A percentile compares a stretch with the other conserved stretches of the same genome.
Evolutionary conservation across 2,797 vertebrate species (phyloP).

Genomic region (Mormyrops attenuatus): DNA sequence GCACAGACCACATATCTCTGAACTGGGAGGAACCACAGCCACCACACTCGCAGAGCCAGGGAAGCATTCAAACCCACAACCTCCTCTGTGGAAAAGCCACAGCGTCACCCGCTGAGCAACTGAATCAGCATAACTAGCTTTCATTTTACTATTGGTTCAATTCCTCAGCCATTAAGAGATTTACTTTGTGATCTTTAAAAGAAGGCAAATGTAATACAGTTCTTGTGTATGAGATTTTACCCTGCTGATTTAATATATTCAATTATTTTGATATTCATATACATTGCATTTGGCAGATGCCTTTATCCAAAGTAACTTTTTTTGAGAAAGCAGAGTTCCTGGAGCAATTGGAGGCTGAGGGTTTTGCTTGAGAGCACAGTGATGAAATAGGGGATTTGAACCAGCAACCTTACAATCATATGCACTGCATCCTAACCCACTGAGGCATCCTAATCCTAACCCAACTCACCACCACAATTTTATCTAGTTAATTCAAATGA

Average conservation of each 20-base stretch:
- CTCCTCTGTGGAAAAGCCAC: neutral
- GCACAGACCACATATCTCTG: neutral
- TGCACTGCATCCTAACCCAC: neutral
- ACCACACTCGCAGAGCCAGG: neutral
- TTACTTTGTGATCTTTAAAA: conserved; percentile 2
- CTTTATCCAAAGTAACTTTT: neutral
- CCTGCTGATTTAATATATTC: too few relatives aligned
- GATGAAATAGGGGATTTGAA: neutral
- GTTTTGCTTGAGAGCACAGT: neutral
- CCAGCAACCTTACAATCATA: neutral
- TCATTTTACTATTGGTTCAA: neutral
- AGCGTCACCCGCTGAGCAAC: neutral
- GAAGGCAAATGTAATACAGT: neutral
- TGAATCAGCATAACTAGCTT: neutral
- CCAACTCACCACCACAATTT: neutral
- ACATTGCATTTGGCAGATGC: neutral
- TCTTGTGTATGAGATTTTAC: neutral
- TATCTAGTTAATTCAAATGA: neutral
- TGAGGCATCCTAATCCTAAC: neutral
- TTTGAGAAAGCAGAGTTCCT: neutral
- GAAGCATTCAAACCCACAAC: neutral
- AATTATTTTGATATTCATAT: neutral
- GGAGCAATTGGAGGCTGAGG: neutral
- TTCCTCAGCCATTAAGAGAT: neutral
- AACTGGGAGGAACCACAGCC: neutral